These are phyloP conservation scores for Eupristina koningsbergeri DNA, from an alignment of 1,140 invertebrate genomes.

Conservation along the genomic window DNA sequence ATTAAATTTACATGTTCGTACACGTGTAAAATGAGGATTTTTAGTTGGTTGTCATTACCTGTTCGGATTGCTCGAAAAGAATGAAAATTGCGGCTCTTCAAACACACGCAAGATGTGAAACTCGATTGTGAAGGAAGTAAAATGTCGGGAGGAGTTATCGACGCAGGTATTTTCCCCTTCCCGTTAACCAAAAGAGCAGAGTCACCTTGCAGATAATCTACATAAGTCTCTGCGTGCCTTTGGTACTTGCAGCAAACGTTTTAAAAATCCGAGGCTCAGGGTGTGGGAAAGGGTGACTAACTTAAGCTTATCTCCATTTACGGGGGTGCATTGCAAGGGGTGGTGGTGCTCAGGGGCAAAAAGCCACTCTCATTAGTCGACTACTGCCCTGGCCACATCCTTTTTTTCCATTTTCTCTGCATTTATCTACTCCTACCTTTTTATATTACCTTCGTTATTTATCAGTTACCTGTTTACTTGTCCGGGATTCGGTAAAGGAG, in stretches of 20 bases:
- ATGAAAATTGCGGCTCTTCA: too few species aligned
- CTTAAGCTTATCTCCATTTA: slow-evolving; percentile 56
- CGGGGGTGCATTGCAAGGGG: background rate
- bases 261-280: slow-evolving; percentile 21
- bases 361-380: slow-evolving; percentile 52
- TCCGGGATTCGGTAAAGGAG: background rate
- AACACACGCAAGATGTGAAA: background rate
- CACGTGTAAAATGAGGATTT: background rate
- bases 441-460: background rate
- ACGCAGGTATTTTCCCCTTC: background rate
- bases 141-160: background rate
- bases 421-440: background rate
- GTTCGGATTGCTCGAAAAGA: too few species aligned
- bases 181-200: slow-evolving; percentile 11
- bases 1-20: too few species aligned
- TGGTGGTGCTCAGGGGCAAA: slow-evolving; percentile 20
- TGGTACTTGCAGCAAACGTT: background rate
- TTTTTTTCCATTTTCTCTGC: background rate
- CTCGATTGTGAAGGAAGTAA: too few species aligned
- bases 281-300: slow-evolving; percentile 27
- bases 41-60: too few species aligned
- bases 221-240: background rate
- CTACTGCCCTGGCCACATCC: slow-evolving; percentile 28
- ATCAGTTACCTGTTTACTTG: background rate
- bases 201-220: slow-evolving; percentile 34